A percentile compares a stretch with the other conserved stretches of the same genome.
phyloP scores from a whole-genome alignment of 2,888 invertebrate genomes.

The Ophion slaviceki region DNA sequence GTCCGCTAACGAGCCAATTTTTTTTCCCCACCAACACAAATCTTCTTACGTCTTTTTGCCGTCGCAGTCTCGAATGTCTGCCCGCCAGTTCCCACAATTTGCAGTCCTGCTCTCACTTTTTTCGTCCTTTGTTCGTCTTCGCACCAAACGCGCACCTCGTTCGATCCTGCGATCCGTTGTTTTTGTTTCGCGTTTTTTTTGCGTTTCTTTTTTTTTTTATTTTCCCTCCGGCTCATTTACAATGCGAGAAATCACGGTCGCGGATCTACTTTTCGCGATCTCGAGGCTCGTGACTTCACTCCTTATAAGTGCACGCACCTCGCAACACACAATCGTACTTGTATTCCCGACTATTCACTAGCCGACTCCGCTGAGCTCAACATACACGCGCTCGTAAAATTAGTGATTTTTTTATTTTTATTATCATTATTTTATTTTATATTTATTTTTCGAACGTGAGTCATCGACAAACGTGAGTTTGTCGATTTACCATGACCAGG shows the following conservation, averaged over 20 bases:
- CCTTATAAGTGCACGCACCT: conserved; percentile 53
- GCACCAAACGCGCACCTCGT: conserved; percentile 9
- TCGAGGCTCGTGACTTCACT: conserved; percentile 60
- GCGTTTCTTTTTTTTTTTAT: conserved; percentile 1
- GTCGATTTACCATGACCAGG: conserved; percentile 6
- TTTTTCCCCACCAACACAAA: neutral
- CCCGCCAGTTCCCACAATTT: conserved; percentile 23
- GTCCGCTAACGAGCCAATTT: too few species aligned
- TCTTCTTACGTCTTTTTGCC: neutral
- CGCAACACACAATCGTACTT: neutral
- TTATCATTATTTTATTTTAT: neutral
- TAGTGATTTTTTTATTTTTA: neutral
- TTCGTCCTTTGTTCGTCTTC: conserved; percentile 46
- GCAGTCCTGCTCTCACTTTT: conserved; percentile 52
- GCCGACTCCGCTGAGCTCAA: neutral
- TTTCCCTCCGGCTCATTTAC: conserved; percentile 42
- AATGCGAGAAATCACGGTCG: conserved; percentile 64
- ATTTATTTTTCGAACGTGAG: conserved; percentile 8
- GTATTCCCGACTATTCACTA: conserved; percentile 35
- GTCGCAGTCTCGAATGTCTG: conserved; percentile 18
- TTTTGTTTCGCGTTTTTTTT: conserved; percentile 23
- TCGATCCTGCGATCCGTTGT: conserved; percentile 37
- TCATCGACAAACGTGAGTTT: too few species aligned
- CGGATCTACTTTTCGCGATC: conserved; percentile 63
- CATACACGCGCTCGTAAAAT: conserved; percentile 14